phyloP scores from a whole-genome alignment of 2,888 invertebrate species.

The Morpho helenor region DNA sequence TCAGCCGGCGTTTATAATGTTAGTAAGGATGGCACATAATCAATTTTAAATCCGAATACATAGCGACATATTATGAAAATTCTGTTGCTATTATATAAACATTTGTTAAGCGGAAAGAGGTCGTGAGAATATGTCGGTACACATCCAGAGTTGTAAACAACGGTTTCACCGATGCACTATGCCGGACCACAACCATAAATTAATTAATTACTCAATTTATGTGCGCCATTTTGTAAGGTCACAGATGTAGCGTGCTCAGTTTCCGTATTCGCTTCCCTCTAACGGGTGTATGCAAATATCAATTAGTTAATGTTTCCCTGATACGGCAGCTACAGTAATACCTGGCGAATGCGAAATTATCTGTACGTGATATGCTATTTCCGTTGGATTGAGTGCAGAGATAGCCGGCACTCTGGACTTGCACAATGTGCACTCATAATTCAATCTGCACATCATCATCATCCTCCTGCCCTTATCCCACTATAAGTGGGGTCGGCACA shows the following conservation, averaged over 20 bases:
- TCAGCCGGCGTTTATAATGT: too few relatives aligned
- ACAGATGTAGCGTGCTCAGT: slow-evolving; percentile 34
- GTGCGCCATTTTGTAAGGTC: slow-evolving; percentile 35
- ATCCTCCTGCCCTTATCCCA: too few relatives aligned
- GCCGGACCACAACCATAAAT: slow-evolving; percentile 23
- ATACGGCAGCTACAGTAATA: slow-evolving; percentile 37
- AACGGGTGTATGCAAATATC: slow-evolving; percentile 51
- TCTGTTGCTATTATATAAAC: too few relatives aligned
- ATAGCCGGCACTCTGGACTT: slow-evolving; percentile 9
- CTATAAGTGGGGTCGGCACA: too few relatives aligned
- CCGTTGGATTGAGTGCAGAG: slow-evolving; percentile 29
- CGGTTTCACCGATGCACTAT: slow-evolving; percentile 8
- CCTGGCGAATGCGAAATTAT: slow-evolving; percentile 43
- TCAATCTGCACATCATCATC: neutral
- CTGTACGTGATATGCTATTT: slow-evolving; percentile 44
- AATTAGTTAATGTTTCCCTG: slow-evolving; percentile 53
- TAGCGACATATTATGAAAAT: too few relatives aligned
- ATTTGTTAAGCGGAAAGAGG: too few relatives aligned
- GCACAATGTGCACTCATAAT: slow-evolving; percentile 15
- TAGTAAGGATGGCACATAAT: too few relatives aligned
- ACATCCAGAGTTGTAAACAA: slow-evolving; percentile 2
- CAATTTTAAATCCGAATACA: too few relatives aligned
- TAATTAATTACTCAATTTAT: slow-evolving; percentile 30
- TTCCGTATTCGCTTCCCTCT: slow-evolving; percentile 36
- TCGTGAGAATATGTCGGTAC: too few relatives aligned